These are phyloP conservation scores for Heliconius charithonia DNA, from an alignment of 2,888 invertebrate species.

Conservation along the genomic window DNA sequence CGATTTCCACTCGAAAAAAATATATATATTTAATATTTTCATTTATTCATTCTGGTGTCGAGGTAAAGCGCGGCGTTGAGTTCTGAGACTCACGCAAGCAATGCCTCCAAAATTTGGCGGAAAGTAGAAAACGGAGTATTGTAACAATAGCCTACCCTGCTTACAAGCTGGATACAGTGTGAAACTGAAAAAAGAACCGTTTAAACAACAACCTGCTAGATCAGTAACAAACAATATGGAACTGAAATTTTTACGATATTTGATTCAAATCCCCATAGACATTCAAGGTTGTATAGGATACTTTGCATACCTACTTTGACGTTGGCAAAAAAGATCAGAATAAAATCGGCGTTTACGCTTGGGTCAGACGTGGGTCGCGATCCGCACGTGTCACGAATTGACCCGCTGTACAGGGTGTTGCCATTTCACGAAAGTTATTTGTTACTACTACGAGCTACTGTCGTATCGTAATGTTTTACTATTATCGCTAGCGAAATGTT, in stretches of 20 bases:
- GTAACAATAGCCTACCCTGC: too few relatives aligned
- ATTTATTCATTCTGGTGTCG: too few relatives aligned
- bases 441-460: slow-evolving; percentile 7
- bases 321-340: slow-evolving; percentile 26
- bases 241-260: slow-evolving; percentile 15
- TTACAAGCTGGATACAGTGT: too few relatives aligned
- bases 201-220: slow-evolving; percentile 7
- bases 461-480: slow-evolving; percentile 14
- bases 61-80: too few relatives aligned
- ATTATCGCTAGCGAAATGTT: not conserved
- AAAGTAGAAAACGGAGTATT: too few relatives aligned
- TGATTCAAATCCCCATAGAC: slow-evolving; percentile 22
- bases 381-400: slow-evolving; percentile 41
- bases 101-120: too few relatives aligned
- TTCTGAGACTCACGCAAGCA: too few relatives aligned
- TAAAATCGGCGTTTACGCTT: slow-evolving; percentile 31
- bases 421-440: slow-evolving; percentile 18
- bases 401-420: slow-evolving; percentile 35
- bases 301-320: slow-evolving; percentile 38
- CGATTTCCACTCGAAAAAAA: too few relatives aligned
- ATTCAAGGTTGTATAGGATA: slow-evolving; percentile 23
- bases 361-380: slow-evolving; percentile 38
- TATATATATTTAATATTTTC: too few relatives aligned
- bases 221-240: slow-evolving; percentile 3
- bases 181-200: not conserved